Base-by-base conservation (phyloP, 2,113 vertebrate genomes). In the Tenrec ecaudatus region DNA sequence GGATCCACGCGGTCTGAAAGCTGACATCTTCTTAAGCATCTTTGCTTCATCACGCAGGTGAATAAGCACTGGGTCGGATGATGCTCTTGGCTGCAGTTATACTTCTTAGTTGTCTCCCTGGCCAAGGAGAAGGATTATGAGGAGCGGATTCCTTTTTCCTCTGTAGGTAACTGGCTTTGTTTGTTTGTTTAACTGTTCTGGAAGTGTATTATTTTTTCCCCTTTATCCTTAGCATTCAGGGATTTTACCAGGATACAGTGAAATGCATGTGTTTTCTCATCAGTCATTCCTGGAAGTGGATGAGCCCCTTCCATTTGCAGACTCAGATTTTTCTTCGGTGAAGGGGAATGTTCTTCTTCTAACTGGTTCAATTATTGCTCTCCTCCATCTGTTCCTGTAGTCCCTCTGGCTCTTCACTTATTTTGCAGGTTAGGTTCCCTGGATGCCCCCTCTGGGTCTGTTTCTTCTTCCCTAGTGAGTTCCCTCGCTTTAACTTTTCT, bases 371-470 rank as follows among this genome's bases (percentile, higher is more conserved):
- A 90, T 88, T 25, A 92, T 64, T 85, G 43, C 47, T 76, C 38
- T 88, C 47, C 47, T 90, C 94, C 80, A 82, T 93, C 79, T 94
- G 89, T 93, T 79, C 82, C 80, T 90, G n/a, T 15, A 53, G 66
- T 40, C 16, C 36, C 88, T 64, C 88, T 68, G 86, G 27, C 88
- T 38, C 62, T 15, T 27, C 62, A 57, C 4, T 58, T 73, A 81
- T 58, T 82, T 81, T 62, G 9, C 19, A 86, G 14, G 53, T 64
- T 64, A 38, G 2, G 17, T 64, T 57, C 31, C 33, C 38, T 60
- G 53, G 71, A 47, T 53, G 47, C 47, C 33, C 36, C 19, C 6
- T 71, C 57, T 36, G 47, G 47, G 47, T 53, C 47, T 25, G 19
- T 71, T 62, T 93, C 83, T 85, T 66, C 12, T 82, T 85, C 43